Evolutionary conservation across 2,113 vertebrate genomes (phyloP), one percentile per base, ranked within the genome.

Genomic region (Columba livia): DNA sequence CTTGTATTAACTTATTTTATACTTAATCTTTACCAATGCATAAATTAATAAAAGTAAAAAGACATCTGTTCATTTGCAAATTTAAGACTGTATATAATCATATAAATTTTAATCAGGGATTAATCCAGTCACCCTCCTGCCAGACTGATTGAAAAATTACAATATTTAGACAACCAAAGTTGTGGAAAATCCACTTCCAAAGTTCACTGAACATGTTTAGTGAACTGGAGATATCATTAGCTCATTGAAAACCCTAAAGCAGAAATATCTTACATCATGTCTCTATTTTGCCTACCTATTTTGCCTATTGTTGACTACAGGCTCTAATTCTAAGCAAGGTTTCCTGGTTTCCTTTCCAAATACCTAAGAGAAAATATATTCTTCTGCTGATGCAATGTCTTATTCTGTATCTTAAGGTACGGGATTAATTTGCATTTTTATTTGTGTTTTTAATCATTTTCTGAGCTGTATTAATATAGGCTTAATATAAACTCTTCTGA

Each of bases 401-500:
- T 32, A 31, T 73, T 88, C 54, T 92, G 13, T 70, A 58, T 17
- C 73, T 56, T 58, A 85, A 85, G 67, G 31, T 88, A 91, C 58
- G 31, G 62, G 91, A 83, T 94, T 89, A 79, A 95, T 96, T 91
- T 96, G 40, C 51, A 73, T 73, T 92, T 42, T 82, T 91, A 79
- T 88, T 92, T 85, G 44, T 79, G 66, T 36, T 89, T 91, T 87
- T 93, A 95, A 94, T 95, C 96, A 82, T 88, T 85, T 95, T 96
- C 36, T 70, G 36, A 70, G 10, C 77, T 73, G 47, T 61, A 90
- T 73, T 88, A 96, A 51, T 89, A 65, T 48, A 85, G 79, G 31
- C 25, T 87, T 85, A 96, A 51, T 89, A 65, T 48, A 85, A 82
- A 28, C 25, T 87, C 42, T 89, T 50, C 58, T 79, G 88, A 95